Evolutionary conservation across 2,113 vertebrate species (phyloP), one percentile per base, ranked within the genome.

Genomic region (Alethe castanea): DNA sequence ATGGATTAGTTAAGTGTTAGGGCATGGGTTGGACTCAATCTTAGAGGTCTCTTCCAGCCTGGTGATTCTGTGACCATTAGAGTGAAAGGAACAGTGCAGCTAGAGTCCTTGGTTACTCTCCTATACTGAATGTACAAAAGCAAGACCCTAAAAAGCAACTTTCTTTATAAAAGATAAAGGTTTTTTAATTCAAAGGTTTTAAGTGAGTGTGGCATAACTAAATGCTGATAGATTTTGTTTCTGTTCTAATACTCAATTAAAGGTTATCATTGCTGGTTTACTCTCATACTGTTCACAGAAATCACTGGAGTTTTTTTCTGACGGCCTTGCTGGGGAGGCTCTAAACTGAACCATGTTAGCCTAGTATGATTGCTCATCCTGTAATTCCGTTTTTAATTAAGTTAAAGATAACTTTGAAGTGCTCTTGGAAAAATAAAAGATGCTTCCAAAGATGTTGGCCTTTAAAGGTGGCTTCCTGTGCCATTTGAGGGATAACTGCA

Each of bases 331-430:
- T 5, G 4, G 26, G 26, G 42, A 77, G 71, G 22, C 59, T 78
- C 77, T 67, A 28, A 90, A 73, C 38, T 48, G 64, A 71, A 13
- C 71, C 19, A 4, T 50, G 14, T 14, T 62, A 72, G n/a, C 52
- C 52, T 35, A 29, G 20, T 72, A 44, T 14, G 23, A 57, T 72
- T 86, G 47, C 18, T 94, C 11, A 60, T 65, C 42, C 47, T 47
- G n/a, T 83, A 74, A 86, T 93, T 66, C 62, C 17, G 1, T 56
- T 86, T 91, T 73, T 82, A 93, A 92, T 94, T 93, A 88, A 80
- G 64, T 80, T 92, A 90, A 77, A 69, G 52, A 19, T 80, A 90
- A 64, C 81, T 95, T 95, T 90, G 85, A 88, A 92, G 71, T 86
- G 59, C 52, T 90, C 79, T 91, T 88, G 24, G 45, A 89, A 92